Base-by-base conservation (phyloP, 2,113 vertebrate species). In the Brevimyrus niger region DNA sequence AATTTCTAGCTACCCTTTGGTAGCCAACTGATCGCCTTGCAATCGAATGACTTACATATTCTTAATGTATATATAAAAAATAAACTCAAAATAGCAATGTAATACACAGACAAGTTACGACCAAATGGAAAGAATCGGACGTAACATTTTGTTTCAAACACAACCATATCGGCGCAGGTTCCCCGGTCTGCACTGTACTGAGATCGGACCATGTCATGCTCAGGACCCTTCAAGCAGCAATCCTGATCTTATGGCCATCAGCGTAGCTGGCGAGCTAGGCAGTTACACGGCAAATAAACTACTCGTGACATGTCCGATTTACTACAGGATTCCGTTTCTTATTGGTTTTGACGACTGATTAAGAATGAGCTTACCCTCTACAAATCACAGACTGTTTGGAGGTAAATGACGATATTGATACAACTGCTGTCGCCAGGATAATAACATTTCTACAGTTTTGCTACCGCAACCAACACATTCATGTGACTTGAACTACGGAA, bases 401-500 rank as follows among this genome's bases (percentile, higher is more conserved):
- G 38, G n/a, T 31, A 87, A 19, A 17, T 87, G 1, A 38, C 31
- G 2, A 53, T 48, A 9, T 9, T 21, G 17, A 35, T 55, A 35
- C 47, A 21, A 35, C 48, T 23, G 9, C 27, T 35, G 84, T 21
- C 9, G n/a, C 50, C 27, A 87, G 11, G 27, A 35, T n/a, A 47
- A 53, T 21, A 87, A 53, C 47, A 51, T 53, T 51, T 50, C 13
- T 31, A 51, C 13, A 27, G 17, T 82, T 76, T 80, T 31, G 23
- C 42, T 46, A 89, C 86, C 21, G 90, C 69, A 90, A 93, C 58
- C 93, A 94, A 91, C 92, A 6, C 48, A 4, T 17, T 92, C 95
- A 94, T 91, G 92, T 95, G 95, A 95, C 93, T 89, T 35, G 9
- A 86, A 88, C 90, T 95, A 96, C 95, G 95, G 95, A 95, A 95